Evolutionary conservation across 1,140 invertebrate species (phyloP).

Genomic region (Brachionus asplanchnoidis): DNA sequence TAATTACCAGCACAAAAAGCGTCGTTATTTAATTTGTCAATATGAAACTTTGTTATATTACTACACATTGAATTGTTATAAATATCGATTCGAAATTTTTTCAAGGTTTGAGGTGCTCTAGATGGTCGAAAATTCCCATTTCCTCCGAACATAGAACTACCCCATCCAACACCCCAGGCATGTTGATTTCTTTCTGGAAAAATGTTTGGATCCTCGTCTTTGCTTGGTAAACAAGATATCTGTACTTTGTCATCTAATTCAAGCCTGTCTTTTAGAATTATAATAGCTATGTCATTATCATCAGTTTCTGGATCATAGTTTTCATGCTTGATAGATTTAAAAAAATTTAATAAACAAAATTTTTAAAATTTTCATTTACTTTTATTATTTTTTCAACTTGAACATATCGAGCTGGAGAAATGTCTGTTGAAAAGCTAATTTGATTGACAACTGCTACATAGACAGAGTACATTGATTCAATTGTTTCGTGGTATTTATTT

Average conservation of each 20-base stretch:
- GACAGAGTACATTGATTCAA: conserved; percentile 15
- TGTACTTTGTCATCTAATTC: conserved; percentile 15
- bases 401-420: background rate
- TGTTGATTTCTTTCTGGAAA: background rate
- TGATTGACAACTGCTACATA: background rate
- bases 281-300: conserved; percentile 16
- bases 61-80: conserved; percentile 20
- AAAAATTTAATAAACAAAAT: too few species aligned
- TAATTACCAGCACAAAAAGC: conserved; percentile 18
- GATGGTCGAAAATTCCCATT: background rate
- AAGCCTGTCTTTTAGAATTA: background rate
- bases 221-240: conserved; percentile 1
- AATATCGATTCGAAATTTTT: background rate
- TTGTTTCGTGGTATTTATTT: background rate
- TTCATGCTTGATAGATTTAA: background rate
- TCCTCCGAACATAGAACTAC: background rate
- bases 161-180: conserved; percentile 5
- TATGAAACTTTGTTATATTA: background rate
- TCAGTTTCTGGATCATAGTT: background rate
- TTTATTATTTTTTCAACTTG: conserved; percentile 8
- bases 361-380: background rate
- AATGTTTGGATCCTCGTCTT: background rate
- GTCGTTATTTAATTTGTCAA: background rate
- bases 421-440: background rate
- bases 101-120: background rate